phyloP scores from a whole-genome alignment of 2,113 vertebrate genomes.

The Dicaeum eximium region DNA sequence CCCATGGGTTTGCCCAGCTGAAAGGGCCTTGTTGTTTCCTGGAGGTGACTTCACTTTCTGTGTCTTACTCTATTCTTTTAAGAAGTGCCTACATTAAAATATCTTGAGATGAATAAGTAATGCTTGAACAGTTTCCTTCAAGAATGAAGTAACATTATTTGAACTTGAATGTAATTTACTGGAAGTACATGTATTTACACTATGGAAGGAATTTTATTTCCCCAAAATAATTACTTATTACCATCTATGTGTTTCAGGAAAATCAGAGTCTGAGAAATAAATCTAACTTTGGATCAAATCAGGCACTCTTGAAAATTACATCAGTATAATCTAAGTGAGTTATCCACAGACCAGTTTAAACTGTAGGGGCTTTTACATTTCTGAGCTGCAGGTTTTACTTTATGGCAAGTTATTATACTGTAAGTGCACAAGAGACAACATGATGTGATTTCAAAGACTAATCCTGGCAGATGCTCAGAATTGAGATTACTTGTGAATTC shows the following conservation, averaged over 20 bases:
- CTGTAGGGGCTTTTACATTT: constrained; percentile 16
- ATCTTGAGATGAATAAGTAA: background rate
- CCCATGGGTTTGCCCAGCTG: background rate
- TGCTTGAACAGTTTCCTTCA: background rate
- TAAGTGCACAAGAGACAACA: constrained; percentile 18
- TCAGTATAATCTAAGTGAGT: constrained; percentile 23
- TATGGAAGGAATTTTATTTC: background rate
- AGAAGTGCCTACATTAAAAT: background rate
- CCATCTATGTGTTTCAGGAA: background rate
- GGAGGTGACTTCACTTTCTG: fast-evolving
- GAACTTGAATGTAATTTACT: background rate
- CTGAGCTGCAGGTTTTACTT: constrained; percentile 35
- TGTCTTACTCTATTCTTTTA: background rate
- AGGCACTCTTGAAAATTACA: constrained; percentile 38
- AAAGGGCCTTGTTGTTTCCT: background rate
- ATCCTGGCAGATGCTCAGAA: constrained; percentile 11
- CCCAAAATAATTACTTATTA: background rate
- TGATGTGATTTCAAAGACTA: constrained; percentile 23
- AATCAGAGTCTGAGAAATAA: constrained; percentile 1
- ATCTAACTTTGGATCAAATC: constrained; percentile 1
- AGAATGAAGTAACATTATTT: background rate
- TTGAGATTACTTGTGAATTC: constrained; percentile 33
- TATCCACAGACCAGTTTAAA: background rate
- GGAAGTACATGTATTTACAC: background rate
- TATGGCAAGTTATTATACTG: constrained; percentile 37